A percentile compares a stretch with the other conserved stretches of the same genome.
These are phyloP conservation scores for Phalacrocorax aristotelis DNA, from an alignment of 2,113 vertebrate species.

Conservation along the genomic window DNA sequence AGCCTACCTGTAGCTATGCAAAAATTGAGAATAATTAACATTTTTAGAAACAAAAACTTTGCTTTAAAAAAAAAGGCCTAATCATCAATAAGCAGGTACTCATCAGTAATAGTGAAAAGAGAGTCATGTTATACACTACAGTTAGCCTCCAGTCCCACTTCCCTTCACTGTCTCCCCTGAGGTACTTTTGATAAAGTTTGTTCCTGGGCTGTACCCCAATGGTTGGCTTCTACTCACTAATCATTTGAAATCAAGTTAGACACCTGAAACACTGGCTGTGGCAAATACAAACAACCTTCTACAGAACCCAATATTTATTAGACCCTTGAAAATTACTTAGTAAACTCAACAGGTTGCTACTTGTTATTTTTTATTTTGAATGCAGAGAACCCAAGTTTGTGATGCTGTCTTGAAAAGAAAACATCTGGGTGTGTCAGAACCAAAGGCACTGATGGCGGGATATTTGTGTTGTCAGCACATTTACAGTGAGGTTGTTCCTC, in stretches of 20 bases:
- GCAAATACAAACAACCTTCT: not conserved
- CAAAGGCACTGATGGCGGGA: not conserved
- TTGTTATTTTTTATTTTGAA: not conserved
- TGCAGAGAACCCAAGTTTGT: not conserved
- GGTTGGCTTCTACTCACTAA: not conserved
- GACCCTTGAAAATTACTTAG: not conserved
- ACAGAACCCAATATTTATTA: not conserved
- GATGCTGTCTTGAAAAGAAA: not conserved
- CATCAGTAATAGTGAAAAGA: not conserved
- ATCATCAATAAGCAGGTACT: not conserved
- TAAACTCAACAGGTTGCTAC: not conserved
- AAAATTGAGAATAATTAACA: not conserved
- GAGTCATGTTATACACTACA: not conserved
- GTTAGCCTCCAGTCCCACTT: not conserved
- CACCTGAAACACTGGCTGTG: not conserved
- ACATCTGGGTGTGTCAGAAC: not conserved
- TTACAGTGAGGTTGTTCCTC: not conserved
- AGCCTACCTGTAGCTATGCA: not conserved
- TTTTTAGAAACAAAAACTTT: not conserved
- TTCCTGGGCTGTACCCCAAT: not conserved
- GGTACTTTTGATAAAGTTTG: not conserved
- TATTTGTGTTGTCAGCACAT: accelerated
- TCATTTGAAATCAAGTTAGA: not conserved
- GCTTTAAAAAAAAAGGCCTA: not conserved
- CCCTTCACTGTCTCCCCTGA: not conserved